Base-by-base conservation (phyloP, 1,140 invertebrate genomes). In the Oedothorax gibbosus region DNA sequence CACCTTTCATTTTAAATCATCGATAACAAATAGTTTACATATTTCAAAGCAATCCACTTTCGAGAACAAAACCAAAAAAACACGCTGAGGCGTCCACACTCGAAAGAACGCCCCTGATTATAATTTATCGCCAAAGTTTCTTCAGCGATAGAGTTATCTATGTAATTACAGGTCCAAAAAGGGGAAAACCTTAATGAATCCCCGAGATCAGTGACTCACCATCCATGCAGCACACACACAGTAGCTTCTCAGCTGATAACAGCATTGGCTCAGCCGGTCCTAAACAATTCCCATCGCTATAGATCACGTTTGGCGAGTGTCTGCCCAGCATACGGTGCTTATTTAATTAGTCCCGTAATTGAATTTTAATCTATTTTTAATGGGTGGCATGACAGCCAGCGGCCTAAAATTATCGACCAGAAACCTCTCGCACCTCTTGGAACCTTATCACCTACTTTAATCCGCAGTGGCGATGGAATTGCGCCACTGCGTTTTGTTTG, bases 321-420 rank as follows among this genome's bases (percentile, higher is more conserved):
- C 72, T 57, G 51, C 53, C n/a, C 21, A 4, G 51, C 9, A 20
- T 75, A 3, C 18, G 53, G 53, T 18, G 75, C 75, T 77, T 64
- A 62, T 77, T 77, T 62, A 77, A 77, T 77, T 77, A 62, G 75
- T 5, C 10, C 21, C 75, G 20, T 75, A 75, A 75, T 75, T 75
- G 72, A 60, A 75, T 75, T 75, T 75, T 75, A 75, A 75, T 75
- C 75, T 77, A 77, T 77, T 77, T 77, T 77, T 77, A 77, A 77
- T 77, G 60, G 75, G 60, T 64, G 35, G 35, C 75, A 50, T 50
- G 21, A 21, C 15, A 21, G 65, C 12, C 75, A 64, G 20, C 56
- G 53, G 12, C 10, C 21, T 49, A 62, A 77, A 62, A 77, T 15
- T 77, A 77, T 77, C 57, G 75, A 77, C 64, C 20, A 35, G 35